Evolutionary conservation across 2,113 vertebrate genomes (phyloP), one percentile per base, ranked within the genome.

Genomic region (Galeopterus variegatus): DNA sequence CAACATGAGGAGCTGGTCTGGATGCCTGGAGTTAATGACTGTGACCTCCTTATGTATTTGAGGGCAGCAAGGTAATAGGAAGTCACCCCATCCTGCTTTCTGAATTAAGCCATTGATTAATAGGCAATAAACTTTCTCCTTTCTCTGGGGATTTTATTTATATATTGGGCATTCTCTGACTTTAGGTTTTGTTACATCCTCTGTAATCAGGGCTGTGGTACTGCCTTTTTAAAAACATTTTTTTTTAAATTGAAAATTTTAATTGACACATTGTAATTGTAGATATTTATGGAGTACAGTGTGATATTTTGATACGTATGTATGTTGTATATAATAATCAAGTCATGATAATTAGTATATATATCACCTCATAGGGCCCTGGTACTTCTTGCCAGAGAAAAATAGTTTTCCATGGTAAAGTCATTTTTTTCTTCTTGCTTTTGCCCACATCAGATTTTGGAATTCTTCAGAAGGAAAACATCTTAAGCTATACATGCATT

Each of bases 21-120:
- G 99, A 99, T 99, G 99, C 99, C 99, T 0, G 99, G 99, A 82
- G 99, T 99, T 97, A 99, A 99, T 21, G 99, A 99, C 98, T 99
- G 99, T 96, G 99, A 99, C 98, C 99, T 99, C 97, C 99, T 99
- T 36, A 99, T 99, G 99, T 99, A 99, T 98, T 99, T 99, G 97
- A 98, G 99, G 98, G 99, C 99, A 94, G 99, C 99, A 95, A 99
- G 99, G 99, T 99, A 98, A 99, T 19, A 17, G 2, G 50, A 33
- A 12, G 67, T 75, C 0, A 1, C 15, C 2, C 14, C 24, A 8
- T n/a, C 23, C 70, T 85, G 13, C 56, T 64, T 69, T 93, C 72
- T 58, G 60, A 77, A n/a, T 85, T 48, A 28, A 8, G 45, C 31
- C 7, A 11, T 31, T 94, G 79, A 88, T 56, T 31, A 26, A 10